These are phyloP conservation scores for Hoplostethus mediterraneus DNA, from an alignment of 2,797 vertebrate species.

Conservation along the genomic window DNA sequence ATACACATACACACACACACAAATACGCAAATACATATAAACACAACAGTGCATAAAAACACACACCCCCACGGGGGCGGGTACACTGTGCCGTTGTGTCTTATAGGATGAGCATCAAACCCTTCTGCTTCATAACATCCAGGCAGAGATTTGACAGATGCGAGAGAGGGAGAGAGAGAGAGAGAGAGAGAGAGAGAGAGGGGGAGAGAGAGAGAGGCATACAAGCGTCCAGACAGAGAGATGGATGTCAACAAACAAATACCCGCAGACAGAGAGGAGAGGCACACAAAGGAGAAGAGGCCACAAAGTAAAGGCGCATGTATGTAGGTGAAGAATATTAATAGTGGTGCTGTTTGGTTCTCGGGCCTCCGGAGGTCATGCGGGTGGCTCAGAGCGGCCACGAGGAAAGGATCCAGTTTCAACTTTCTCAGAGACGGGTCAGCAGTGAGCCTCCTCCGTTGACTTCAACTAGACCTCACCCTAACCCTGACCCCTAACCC, in stretches of 20 bases:
- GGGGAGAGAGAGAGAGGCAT: neutral
- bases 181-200: conserved; percentile 9
- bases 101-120: conserved; percentile 24
- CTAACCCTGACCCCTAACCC: neutral
- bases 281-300: conserved; percentile 11
- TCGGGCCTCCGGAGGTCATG: conserved; percentile 31
- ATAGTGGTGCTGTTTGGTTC: conserved; percentile 46
- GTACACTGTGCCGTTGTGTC: conserved; percentile 22
- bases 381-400: conserved; percentile 4
- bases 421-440: conserved; percentile 62
- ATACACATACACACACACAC: neutral
- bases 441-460: conserved; percentile 1
- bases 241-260: conserved; percentile 44
- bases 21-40: conserved; percentile 28
- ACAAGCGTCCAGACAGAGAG: conserved; percentile 7
- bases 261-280: neutral
- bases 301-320: too few species aligned
- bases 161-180: neutral
- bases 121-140: conserved; percentile 22
- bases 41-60: conserved; percentile 30
- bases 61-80: conserved; percentile 16
- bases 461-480: conserved; percentile 57
- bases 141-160: conserved; percentile 17
- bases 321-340: conserved; percentile 26
- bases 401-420: conserved; percentile 66